phyloP scores from a whole-genome alignment of 2,797 vertebrate genomes.

The Pelodytes ibericus region DNA sequence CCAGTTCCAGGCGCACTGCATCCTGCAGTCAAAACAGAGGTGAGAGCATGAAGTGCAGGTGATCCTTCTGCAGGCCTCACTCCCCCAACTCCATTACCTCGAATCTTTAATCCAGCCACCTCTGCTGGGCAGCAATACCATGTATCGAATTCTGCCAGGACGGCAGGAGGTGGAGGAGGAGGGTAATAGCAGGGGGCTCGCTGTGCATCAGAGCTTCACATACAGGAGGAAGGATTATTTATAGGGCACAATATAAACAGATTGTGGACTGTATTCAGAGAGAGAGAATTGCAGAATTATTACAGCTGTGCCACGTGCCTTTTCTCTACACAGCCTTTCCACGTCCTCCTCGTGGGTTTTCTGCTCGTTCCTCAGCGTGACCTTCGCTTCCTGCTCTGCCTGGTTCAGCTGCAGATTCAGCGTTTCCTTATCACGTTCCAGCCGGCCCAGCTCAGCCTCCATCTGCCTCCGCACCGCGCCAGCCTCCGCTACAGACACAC shows the following conservation, averaged over 20 bases:
- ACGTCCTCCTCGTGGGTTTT: constrained; percentile 82
- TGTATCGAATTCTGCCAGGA: no score
- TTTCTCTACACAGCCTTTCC: constrained; percentile 79
- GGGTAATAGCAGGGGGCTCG: no score
- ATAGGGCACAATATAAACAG: no score
- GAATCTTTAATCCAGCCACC: no score
- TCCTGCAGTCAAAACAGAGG: constrained; percentile 70
- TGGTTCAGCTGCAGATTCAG: constrained; percentile 72
- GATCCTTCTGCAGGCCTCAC: no score
- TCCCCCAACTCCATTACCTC: no score
- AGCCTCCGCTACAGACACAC: constrained; percentile 74
- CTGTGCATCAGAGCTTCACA: no score
- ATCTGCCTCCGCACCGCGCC: constrained; percentile 72
- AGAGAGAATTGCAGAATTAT: no score
- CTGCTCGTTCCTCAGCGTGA: constrained; percentile 70
- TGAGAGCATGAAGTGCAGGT: neutral
- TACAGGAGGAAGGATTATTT: no score
- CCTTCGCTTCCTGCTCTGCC: constrained; percentile 77
- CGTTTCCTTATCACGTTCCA: constrained; percentile 76
- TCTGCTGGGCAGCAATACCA: no score
- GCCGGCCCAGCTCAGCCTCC: constrained; percentile 66
- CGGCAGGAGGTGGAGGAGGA: no score
- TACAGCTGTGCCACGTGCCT: constrained; percentile 65
- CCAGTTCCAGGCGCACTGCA: constrained; percentile 72
- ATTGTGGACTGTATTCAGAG: no score